A percentile compares a stretch with the other conserved stretches of the same genome.
phyloP scores from a whole-genome alignment of 2,113 vertebrate species.

The Etia nguti region DNA sequence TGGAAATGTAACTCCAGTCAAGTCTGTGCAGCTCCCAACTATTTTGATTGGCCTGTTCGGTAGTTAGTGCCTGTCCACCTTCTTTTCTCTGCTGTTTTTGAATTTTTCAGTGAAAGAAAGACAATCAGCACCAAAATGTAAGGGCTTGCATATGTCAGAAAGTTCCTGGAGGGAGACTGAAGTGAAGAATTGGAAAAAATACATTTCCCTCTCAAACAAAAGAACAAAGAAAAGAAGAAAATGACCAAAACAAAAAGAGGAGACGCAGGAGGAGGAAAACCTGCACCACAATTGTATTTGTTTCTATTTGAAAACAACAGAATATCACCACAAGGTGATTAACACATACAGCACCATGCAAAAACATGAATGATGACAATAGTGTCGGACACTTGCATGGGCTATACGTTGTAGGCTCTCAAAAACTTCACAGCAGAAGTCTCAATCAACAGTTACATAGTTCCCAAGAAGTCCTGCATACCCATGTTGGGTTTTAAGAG shows the following conservation, averaged over 20 bases:
- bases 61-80: not conserved
- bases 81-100: not conserved
- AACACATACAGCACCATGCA: not conserved
- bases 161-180: not conserved
- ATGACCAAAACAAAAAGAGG: not conserved
- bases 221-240: not conserved
- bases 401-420: not conserved
- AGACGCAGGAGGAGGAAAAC: not conserved
- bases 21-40: not conserved
- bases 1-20: not conserved
- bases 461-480: not conserved
- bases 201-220: accelerated
- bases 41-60: not conserved
- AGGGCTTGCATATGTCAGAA: not conserved
- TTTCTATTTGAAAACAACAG: not conserved
- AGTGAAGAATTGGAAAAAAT: not conserved
- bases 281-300: not conserved
- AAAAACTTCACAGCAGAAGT: not conserved
- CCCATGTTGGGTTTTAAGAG: not conserved
- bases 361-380: not conserved
- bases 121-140: not conserved
- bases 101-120: not conserved
- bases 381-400: not conserved
- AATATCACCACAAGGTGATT: not conserved
- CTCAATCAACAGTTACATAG: not conserved